These are phyloP conservation scores for Cylindroiulus punctatus DNA, from an alignment of 2,888 invertebrate genomes.

Conservation along the genomic window DNA sequence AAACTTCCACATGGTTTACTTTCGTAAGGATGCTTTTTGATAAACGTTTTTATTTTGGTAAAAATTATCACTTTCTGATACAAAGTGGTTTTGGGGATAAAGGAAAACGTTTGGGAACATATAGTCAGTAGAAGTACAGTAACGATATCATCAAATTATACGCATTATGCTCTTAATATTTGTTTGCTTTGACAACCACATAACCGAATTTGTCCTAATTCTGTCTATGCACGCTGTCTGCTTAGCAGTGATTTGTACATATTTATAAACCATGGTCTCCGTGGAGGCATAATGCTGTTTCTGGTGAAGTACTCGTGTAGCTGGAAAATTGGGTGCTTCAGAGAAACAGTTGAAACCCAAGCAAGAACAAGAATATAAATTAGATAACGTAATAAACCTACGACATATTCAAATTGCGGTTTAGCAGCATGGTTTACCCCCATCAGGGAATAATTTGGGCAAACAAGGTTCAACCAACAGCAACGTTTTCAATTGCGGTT, in stretches of 20 bases:
- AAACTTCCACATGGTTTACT: too few species aligned
- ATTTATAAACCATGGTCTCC: background rate
- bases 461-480: background rate
- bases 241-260: background rate
- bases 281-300: background rate
- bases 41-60: too few species aligned
- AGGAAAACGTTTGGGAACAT: too few species aligned
- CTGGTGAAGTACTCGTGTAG: background rate
- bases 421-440: background rate
- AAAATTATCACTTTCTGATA: too few species aligned
- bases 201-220: background rate
- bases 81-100: too few species aligned
- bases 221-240: background rate
- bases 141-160: conserved; percentile 5
- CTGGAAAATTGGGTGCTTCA: background rate
- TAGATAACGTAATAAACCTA: background rate
- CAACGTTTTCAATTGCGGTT: conserved; percentile 15
- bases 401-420: background rate
- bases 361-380: conserved; percentile 10
- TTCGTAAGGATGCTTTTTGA: too few species aligned
- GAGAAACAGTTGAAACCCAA: background rate
- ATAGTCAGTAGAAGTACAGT: background rate
- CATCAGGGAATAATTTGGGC: conserved; percentile 13
- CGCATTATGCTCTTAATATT: background rate
- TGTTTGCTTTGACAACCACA: background rate